Percentiles rank a stretch among this genome's conserved stretches.
Evolutionary conservation across 1,140 invertebrate species (phyloP).

Genomic region (Pogonus chalceus): DNA sequence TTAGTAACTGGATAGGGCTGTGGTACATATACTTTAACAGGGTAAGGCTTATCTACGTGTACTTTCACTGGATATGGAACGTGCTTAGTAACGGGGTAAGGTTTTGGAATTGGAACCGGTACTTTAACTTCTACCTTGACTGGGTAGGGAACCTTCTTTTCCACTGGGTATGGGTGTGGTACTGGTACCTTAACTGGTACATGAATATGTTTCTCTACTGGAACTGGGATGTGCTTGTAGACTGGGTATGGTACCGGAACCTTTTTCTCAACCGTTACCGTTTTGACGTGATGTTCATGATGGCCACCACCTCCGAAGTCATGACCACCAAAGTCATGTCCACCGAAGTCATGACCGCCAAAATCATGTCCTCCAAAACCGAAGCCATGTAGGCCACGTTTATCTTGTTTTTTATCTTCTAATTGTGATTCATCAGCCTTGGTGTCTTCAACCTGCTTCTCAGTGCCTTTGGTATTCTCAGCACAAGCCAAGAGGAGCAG

Average conservation of each 20-base stretch:
- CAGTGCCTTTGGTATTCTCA: constrained; percentile 35
- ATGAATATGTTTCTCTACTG: constrained; percentile 55
- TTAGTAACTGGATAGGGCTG: constrained; percentile 59
- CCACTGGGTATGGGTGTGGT: constrained; percentile 58
- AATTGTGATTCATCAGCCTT: constrained; percentile 28
- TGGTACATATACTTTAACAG: constrained; percentile 52
- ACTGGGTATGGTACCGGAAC: constrained; percentile 52
- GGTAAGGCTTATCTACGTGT: constrained; percentile 52
- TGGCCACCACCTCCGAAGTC: constrained; percentile 24
- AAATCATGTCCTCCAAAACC: constrained; percentile 23
- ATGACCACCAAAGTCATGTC: constrained; percentile 21
- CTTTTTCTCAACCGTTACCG: constrained; percentile 66
- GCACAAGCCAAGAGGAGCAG: constrained; percentile 39
- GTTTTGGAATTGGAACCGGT: constrained; percentile 52
- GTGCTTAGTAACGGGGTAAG: constrained; percentile 60
- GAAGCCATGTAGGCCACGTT: constrained; percentile 49
- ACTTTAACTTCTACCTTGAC: constrained; percentile 52
- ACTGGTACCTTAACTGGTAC: constrained; percentile 44
- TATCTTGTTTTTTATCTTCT: constrained; percentile 49
- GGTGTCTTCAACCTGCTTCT: constrained; percentile 35
- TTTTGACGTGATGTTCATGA: constrained; percentile 52
- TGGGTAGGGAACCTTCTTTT: constrained; percentile 55
- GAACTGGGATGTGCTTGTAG: constrained; percentile 45
- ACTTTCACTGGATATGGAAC: constrained; percentile 63
- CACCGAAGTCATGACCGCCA: constrained; percentile 36